Conservation (phyloP, 2,797 vertebrate species). For the Spheniscus humboldti region DNA sequence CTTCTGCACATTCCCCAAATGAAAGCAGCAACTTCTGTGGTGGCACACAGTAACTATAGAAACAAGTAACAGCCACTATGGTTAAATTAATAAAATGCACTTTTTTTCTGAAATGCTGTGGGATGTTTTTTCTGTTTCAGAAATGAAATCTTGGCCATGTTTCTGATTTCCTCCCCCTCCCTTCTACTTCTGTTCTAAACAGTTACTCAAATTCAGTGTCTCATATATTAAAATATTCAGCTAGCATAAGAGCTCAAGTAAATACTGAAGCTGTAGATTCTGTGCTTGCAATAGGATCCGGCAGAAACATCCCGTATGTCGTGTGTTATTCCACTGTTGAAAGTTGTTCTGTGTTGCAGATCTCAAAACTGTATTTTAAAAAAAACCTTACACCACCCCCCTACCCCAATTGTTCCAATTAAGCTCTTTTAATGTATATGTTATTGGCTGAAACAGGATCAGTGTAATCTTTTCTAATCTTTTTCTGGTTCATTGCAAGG, state of each 20-base stretch:
- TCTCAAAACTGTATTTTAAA: not conserved
- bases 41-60: not conserved
- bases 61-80: not conserved
- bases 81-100: not conserved
- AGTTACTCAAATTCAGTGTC: not conserved
- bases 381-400: not conserved
- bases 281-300: not conserved
- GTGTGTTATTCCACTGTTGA: not conserved
- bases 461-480: not conserved
- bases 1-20: not conserved
- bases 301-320: not conserved
- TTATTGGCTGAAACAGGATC: not conserved
- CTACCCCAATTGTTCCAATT: not conserved
- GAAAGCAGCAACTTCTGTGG: not conserved
- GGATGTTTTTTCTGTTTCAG: not conserved
- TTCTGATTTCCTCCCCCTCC: not conserved
- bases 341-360: not conserved
- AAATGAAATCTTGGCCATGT: not conserved
- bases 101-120: not conserved
- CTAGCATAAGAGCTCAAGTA: not conserved
- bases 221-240: not conserved
- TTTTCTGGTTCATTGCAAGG: not conserved
- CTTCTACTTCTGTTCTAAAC: not conserved
- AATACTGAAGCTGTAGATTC: not conserved
- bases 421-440: not conserved